phyloP scores from a whole-genome alignment of 2,888 invertebrate genomes.

The Venusia cambrica region DNA sequence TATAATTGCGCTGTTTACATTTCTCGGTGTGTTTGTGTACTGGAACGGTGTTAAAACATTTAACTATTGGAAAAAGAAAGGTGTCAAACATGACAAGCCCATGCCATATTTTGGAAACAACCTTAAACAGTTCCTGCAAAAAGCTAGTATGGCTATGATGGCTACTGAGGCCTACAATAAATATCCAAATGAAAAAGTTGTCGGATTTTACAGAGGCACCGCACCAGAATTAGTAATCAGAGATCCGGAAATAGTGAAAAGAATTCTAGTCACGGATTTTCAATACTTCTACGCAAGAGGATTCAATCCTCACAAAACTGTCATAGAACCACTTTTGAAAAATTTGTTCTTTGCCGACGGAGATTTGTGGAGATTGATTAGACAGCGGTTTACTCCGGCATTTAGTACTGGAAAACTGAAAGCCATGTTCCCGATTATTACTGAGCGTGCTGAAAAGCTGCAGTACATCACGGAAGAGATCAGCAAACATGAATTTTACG shows the following conservation, averaged over 20 bases:
- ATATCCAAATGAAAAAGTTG: constrained; percentile 47
- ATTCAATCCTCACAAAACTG: constrained; percentile 37
- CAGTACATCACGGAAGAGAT: constrained; percentile 34
- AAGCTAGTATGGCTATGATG: constrained; percentile 39
- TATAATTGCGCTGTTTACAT: constrained; percentile 7
- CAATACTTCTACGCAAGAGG: constrained; percentile 46
- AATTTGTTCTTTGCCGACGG: constrained; percentile 55
- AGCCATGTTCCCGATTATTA: constrained; percentile 58
- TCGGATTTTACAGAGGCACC: constrained; percentile 43
- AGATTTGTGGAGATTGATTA: constrained; percentile 51
- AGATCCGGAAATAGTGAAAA: constrained; percentile 49
- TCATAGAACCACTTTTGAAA: constrained; percentile 46
- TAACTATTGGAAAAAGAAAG: constrained; percentile 44
- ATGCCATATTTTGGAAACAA: constrained; percentile 42
- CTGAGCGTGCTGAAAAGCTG: constrained; percentile 47
- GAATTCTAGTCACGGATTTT: constrained; percentile 46
- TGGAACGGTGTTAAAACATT: constrained; percentile 33
- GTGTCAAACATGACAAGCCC: constrained; percentile 45
- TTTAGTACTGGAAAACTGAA: constrained; percentile 54
- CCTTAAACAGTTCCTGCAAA: constrained; percentile 29
- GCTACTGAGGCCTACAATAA: constrained; percentile 41
- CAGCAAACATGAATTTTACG: constrained; percentile 18
- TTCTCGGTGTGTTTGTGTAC: constrained; percentile 9
- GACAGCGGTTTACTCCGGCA: constrained; percentile 55
- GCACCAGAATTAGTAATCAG: constrained; percentile 44